A percentile compares a stretch with the other conserved stretches of the same genome.
Evolutionary conservation across 2,113 vertebrate species (phyloP).

Genomic region (human (Homo sapiens)): DNA sequence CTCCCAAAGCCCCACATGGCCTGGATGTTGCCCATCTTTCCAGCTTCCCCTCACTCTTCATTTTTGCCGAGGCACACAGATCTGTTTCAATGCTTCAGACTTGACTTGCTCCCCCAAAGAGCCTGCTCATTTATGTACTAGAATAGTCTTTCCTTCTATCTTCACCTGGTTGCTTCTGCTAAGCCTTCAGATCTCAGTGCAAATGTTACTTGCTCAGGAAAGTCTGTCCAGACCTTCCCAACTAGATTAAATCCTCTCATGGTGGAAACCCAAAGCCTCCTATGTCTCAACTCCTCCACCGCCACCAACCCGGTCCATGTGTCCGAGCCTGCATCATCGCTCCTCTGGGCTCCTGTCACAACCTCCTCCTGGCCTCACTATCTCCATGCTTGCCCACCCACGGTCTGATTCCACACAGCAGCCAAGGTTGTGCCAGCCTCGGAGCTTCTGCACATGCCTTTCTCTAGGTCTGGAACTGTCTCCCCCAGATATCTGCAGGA

Average conservation of each 20-base stretch:
- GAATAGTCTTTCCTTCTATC: background rate
- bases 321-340: background rate
- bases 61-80: background rate
- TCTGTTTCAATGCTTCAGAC: background rate
- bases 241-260: background rate
- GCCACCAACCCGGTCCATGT: too few species aligned
- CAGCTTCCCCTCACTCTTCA: background rate
- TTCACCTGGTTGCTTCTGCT: background rate
- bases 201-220: background rate
- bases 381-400: background rate
- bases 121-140: background rate
- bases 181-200: background rate
- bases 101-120: background rate
- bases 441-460: background rate
- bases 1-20: background rate
- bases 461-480: background rate
- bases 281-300: too few species aligned
- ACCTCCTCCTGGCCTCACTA: background rate
- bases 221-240: background rate
- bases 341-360: background rate
- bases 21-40: background rate
- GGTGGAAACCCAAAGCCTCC: background rate
- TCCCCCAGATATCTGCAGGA: background rate
- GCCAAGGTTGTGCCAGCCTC: background rate
- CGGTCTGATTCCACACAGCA: background rate